Conservation (phyloP, 2,888 invertebrate species). For the Petrolisthes manimaculis region DNA sequence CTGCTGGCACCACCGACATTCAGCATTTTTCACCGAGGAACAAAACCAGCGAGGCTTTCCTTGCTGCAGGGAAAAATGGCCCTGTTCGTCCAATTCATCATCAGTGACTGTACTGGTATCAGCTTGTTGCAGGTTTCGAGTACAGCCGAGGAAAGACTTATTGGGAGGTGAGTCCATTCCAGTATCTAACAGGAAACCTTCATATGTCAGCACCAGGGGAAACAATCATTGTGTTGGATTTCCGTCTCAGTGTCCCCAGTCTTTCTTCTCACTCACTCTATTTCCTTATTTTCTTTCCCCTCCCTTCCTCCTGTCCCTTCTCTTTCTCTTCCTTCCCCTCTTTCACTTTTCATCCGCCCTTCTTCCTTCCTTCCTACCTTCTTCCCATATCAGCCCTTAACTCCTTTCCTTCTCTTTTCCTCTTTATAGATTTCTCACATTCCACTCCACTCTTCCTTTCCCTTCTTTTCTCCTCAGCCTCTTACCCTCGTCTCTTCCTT, state of each 20-base stretch:
- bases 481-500: background rate
- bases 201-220: background rate
- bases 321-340: background rate
- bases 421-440: background rate
- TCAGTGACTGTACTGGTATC: no score
- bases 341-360: background rate
- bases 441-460: background rate
- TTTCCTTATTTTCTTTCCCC: background rate
- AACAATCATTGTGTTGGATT: background rate
- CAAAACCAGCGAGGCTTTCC: background rate
- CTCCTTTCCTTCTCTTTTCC: background rate
- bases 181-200: background rate
- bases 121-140: no score
- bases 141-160: no score
- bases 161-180: no score
- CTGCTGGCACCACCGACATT: background rate
- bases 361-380: background rate
- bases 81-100: no score
- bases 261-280: background rate
- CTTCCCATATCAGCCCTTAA: background rate
- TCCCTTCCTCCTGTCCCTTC: background rate
- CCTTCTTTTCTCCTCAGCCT: background rate
- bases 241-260: background rate
- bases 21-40: background rate
- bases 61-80: background rate